Evolutionary conservation across 2,113 vertebrate species (phyloP).

Genomic region (Trachemys scripta): DNA sequence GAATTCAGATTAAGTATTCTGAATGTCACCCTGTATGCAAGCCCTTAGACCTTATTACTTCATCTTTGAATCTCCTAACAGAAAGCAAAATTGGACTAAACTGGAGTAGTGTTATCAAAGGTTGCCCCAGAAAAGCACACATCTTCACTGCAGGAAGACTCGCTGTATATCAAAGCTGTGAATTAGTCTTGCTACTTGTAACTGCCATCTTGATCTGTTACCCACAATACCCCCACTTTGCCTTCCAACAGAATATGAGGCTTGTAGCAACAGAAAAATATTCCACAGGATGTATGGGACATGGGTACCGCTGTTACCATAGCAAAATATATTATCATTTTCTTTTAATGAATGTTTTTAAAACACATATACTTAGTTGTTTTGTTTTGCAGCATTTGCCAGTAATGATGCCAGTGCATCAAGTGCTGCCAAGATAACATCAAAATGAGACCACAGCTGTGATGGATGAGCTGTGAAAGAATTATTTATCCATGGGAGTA

Average conservation of each 20-base stretch:
- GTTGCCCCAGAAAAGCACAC: background rate
- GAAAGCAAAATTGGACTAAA: background rate
- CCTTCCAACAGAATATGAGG: fast-evolving
- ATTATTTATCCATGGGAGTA: background rate
- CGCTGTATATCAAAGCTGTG: background rate
- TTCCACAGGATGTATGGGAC: background rate
- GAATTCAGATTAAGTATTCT: background rate
- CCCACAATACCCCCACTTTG: background rate
- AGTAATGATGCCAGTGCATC: background rate
- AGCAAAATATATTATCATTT: background rate
- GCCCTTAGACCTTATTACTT: background rate
- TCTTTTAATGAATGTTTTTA: background rate
- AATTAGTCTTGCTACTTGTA: background rate
- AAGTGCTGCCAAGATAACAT: conserved; percentile 17
- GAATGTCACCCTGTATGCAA: background rate
- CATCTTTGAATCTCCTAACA: background rate
- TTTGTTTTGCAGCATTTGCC: background rate
- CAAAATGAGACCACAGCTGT: conserved; percentile 5
- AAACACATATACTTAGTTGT: background rate
- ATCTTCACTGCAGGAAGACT: background rate
- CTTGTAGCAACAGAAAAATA: background rate
- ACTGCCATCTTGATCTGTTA: background rate
- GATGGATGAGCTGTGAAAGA: background rate
- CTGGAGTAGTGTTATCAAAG: background rate
- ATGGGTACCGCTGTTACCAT: background rate